These are phyloP conservation scores for Phaedon cochleariae DNA, from an alignment of 2,888 invertebrate genomes.

Conservation along the genomic window DNA sequence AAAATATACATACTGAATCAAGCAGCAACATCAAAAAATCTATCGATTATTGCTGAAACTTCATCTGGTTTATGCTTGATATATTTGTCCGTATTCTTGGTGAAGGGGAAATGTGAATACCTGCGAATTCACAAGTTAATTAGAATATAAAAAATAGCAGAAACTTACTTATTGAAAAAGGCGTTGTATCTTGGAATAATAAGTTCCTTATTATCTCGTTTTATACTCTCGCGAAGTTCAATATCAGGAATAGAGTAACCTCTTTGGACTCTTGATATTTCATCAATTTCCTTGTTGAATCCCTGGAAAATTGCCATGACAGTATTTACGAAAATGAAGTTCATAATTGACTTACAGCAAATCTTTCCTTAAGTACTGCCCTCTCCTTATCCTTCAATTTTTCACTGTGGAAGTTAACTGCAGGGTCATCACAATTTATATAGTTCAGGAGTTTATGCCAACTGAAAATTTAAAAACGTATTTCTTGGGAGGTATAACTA, in stretches of 20 bases:
- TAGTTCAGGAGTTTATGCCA: constrained; percentile 85
- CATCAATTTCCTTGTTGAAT: constrained; percentile 96
- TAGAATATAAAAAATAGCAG: not conserved
- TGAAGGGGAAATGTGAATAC: constrained; percentile 80
- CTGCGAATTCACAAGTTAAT: constrained; percentile 58
- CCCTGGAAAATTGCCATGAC: constrained; percentile 66
- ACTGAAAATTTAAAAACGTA: constrained; percentile 63
- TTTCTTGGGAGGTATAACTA: constrained; percentile 6
- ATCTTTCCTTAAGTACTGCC: constrained; percentile 86
- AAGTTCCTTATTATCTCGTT: constrained; percentile 88
- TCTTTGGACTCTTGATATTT: constrained; percentile 83
- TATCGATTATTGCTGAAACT: constrained; percentile 83
- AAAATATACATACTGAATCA: constrained; percentile 57
- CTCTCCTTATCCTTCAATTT: constrained; percentile 88
- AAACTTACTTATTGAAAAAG: constrained; percentile 75
- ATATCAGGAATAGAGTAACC: constrained; percentile 94
- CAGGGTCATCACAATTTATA: constrained; percentile 75
- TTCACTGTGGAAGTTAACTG: constrained; percentile 67
- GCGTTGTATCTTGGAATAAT: constrained; percentile 86
- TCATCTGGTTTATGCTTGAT: constrained; percentile 88
- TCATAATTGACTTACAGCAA: constrained; percentile 71
- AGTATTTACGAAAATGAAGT: not conserved
- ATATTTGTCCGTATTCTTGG: constrained; percentile 94
- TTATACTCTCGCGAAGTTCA: constrained; percentile 86
- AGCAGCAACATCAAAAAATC: constrained; percentile 91